A percentile compares a stretch with the other conserved stretches of the same genome.
Conservation (phyloP, 2,113 vertebrate genomes). For the Platycercus adscitus region DNA sequence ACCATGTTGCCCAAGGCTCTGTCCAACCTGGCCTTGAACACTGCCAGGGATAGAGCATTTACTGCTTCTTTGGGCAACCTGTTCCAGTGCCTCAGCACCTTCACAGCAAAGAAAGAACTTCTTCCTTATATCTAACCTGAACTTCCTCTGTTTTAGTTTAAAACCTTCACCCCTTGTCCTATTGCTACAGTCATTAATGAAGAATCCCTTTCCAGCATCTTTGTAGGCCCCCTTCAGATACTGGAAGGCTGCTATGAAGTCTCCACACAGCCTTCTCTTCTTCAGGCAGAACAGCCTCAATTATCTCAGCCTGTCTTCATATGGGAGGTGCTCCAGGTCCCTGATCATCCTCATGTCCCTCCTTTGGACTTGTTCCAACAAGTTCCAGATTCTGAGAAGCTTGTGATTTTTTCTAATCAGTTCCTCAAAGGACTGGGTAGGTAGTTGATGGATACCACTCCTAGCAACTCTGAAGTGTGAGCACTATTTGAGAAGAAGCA, state of each 20-base stretch:
- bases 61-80: too few species aligned
- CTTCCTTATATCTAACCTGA: not conserved
- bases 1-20: not conserved
- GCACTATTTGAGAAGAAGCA: not conserved
- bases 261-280: not conserved
- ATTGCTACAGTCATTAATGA: not conserved
- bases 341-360: not conserved
- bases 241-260: not conserved
- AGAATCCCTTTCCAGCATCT: not conserved
- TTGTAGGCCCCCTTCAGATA: not conserved
- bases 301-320: not conserved
- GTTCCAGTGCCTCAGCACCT: not conserved
- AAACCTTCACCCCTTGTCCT: not conserved
- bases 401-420: not conserved
- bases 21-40: not conserved
- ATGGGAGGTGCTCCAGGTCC: not conserved
- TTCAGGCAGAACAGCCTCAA: not conserved
- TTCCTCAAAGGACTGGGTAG: not conserved
- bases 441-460: not conserved
- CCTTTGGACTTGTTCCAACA: not conserved
- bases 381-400: not conserved
- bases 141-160: not conserved
- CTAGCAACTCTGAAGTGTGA: not conserved
- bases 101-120: not conserved
- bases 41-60: not conserved